phyloP scores from a whole-genome alignment of 1,140 invertebrate species.

The Hycleus cichorii region DNA sequence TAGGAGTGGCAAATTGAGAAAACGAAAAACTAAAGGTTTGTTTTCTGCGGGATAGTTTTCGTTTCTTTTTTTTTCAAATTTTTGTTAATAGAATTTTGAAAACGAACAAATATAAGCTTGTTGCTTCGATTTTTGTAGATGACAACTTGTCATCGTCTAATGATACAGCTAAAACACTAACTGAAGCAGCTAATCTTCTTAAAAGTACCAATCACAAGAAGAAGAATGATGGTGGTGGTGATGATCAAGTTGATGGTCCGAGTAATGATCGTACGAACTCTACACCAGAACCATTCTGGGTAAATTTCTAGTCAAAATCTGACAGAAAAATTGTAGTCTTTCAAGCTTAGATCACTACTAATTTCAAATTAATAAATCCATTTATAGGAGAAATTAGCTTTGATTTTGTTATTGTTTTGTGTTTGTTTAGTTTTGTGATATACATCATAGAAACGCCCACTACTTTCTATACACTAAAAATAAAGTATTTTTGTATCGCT shows the following conservation, averaged over 20 bases:
- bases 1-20: not conserved
- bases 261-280: constrained; percentile 17
- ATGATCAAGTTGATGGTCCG: constrained; percentile 4
- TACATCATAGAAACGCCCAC: too few relatives aligned
- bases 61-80: too few relatives aligned
- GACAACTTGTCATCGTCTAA: constrained; percentile 8
- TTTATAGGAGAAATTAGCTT: too few relatives aligned
- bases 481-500: too few relatives aligned
- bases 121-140: constrained; percentile 11
- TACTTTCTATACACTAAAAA: too few relatives aligned
- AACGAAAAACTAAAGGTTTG: too few relatives aligned
- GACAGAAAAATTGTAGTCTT: not conserved
- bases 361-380: too few relatives aligned
- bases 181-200: constrained; percentile 15
- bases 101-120: not conserved
- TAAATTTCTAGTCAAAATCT: constrained; percentile 20
- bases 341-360: too few relatives aligned
- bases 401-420: too few relatives aligned
- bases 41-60: too few relatives aligned
- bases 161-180: constrained; percentile 15
- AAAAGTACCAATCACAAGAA: not conserved
- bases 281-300: constrained; percentile 33
- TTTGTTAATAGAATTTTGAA: not conserved
- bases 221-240: constrained; percentile 1
- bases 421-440: too few relatives aligned